Evolutionary conservation across 1,140 invertebrate genomes (phyloP).

Genomic region (Brachystomella parvula): DNA sequence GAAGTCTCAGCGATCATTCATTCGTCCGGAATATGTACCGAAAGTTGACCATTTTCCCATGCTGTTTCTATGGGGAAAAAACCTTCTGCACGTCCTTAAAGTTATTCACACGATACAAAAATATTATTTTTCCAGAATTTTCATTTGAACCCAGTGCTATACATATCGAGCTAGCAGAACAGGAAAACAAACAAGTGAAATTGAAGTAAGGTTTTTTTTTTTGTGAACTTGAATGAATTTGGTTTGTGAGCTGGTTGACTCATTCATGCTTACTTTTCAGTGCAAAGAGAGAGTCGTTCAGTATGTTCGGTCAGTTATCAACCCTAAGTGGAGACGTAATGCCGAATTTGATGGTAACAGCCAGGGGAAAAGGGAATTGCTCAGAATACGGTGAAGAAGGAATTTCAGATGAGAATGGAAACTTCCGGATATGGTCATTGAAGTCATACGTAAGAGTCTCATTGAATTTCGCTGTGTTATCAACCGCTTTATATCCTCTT

Average conservation of each 20-base stretch:
- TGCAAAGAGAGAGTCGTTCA: slow-evolving; percentile 33
- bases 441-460: slow-evolving; percentile 33
- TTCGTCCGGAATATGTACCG: too few species aligned
- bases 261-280: slow-evolving; percentile 17
- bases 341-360: slow-evolving; percentile 32
- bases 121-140: slow-evolving; percentile 56
- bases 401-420: slow-evolving; percentile 30
- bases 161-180: slow-evolving; percentile 33
- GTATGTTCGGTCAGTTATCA: slow-evolving; percentile 32
- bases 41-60: too few species aligned
- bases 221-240: neutral
- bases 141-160: slow-evolving; percentile 63
- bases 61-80: too few species aligned
- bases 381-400: slow-evolving; percentile 35
- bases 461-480: neutral
- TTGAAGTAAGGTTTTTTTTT: slow-evolving; percentile 18
- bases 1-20: too few species aligned
- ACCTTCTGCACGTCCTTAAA: too few species aligned
- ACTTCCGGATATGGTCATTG: slow-evolving; percentile 36
- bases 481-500: too few species aligned
- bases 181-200: slow-evolving; percentile 28
- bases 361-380: slow-evolving; percentile 32
- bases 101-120: too few species aligned
- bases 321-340: slow-evolving; percentile 32
- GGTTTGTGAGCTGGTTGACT: too few species aligned